Conservation (phyloP, 2,113 vertebrate species). For the Beaufortia kweichowensis region DNA sequence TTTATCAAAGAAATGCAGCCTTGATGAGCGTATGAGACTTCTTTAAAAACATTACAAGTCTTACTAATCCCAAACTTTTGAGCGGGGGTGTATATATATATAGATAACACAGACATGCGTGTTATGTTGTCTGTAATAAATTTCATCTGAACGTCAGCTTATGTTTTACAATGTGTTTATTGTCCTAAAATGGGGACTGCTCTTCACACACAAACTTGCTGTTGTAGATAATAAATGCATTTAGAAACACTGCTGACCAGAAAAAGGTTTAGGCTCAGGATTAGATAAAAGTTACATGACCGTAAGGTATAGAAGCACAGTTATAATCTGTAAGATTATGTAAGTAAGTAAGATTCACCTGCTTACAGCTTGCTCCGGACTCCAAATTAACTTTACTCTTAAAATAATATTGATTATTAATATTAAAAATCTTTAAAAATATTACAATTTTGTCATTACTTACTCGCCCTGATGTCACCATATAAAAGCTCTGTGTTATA, state of each 20-base stretch:
- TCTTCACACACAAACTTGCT: conserved; percentile 16
- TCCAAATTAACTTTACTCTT: no score
- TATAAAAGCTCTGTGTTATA: no score
- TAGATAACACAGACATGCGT: background rate
- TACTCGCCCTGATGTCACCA: no score
- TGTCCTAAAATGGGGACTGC: background rate
- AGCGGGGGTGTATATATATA: no score
- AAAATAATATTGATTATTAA: no score
- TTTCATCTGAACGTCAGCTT: conserved; percentile 34
- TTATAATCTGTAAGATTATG: background rate
- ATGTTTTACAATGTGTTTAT: conserved; percentile 21
- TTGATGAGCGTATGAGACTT: no score
- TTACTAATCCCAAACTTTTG: no score
- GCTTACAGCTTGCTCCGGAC: no score
- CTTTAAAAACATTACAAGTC: no score
- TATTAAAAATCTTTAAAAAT: no score
- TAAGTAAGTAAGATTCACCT: background rate
- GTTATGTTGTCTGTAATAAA: background rate
- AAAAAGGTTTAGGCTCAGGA: background rate
- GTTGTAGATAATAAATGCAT: background rate
- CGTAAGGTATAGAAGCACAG: conserved; percentile 1
- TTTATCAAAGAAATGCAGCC: no score
- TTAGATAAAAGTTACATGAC: background rate
- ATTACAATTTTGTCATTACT: no score
- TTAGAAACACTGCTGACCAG: background rate